Conservation (phyloP, 1,140 invertebrate genomes). For the Drosophila arizonae region DNA sequence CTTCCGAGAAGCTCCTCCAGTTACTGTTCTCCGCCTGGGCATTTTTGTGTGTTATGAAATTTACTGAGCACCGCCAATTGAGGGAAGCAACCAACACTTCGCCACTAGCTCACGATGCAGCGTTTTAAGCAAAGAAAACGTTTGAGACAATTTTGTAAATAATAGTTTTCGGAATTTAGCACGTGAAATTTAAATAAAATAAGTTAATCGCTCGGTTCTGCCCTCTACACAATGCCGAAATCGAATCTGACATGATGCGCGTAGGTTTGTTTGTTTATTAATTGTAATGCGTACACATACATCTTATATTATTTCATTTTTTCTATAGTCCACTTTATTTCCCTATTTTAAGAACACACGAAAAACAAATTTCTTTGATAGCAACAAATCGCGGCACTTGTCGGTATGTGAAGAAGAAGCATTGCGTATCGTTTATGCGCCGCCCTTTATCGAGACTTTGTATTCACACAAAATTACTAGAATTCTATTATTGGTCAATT, state of each 20-base stretch:
- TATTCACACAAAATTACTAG: not conserved
- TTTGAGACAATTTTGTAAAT: slow-evolving; percentile 29
- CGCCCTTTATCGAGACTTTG: slow-evolving; percentile 1
- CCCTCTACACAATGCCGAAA: slow-evolving; percentile 48
- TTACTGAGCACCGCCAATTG: slow-evolving; percentile 8
- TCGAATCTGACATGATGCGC: slow-evolving; percentile 36
- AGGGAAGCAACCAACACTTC: slow-evolving; percentile 12
- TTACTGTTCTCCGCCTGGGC: slow-evolving; percentile 38
- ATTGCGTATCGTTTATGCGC: slow-evolving; percentile 31
- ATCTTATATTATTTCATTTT: slow-evolving; percentile 8
- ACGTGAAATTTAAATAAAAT: slow-evolving; percentile 71
- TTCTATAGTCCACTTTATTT: slow-evolving; percentile 6
- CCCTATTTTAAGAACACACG: slow-evolving; percentile 24
- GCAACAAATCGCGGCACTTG: slow-evolving; percentile 56
- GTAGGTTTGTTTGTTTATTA: slow-evolving; percentile 16
- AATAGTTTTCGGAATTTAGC: slow-evolving; percentile 59
- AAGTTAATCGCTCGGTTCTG: slow-evolving; percentile 22
- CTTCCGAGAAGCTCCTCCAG: slow-evolving; percentile 25
- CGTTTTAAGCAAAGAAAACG: slow-evolving; percentile 6
- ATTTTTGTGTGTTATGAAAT: slow-evolving; percentile 26
- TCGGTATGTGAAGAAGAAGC: slow-evolving; percentile 51
- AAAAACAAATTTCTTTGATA: slow-evolving; percentile 46
- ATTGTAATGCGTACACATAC: slow-evolving; percentile 9
- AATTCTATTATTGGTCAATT: not conserved
- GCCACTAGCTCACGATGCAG: slow-evolving; percentile 5